phyloP scores from a whole-genome alignment of 2,113 vertebrate species.

The Propithecus coquereli region DNA sequence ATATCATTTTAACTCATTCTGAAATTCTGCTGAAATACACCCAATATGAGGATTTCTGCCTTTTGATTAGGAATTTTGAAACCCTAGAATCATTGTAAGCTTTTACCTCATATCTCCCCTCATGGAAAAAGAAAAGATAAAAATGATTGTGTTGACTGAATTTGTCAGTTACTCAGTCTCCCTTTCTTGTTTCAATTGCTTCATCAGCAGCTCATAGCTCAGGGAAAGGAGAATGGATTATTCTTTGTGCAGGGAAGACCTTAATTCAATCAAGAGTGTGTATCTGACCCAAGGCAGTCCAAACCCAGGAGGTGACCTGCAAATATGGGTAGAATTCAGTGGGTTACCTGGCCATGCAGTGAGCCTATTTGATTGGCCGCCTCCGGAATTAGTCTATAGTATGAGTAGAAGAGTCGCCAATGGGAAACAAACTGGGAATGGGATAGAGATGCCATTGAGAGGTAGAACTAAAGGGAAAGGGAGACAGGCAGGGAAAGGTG shows the following conservation, averaged over 20 bases:
- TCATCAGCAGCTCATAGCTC: not conserved
- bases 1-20: not conserved
- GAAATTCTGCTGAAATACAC: not conserved
- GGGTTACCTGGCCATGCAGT: not conserved
- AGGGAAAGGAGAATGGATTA: not conserved
- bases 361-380: not conserved
- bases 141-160: not conserved
- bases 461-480: not conserved
- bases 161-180: not conserved
- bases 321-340: not conserved
- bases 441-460: not conserved
- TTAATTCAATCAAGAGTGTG: not conserved
- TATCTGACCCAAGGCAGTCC: not conserved
- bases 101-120: not conserved
- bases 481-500: too few relatives aligned
- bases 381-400: not conserved
- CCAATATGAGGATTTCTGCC: not conserved
- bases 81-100: not conserved
- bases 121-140: constrained; percentile 7
- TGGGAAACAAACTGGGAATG: not conserved
- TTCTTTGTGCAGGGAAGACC: not conserved
- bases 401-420: not conserved
- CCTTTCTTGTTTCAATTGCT: not conserved
- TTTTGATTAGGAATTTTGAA: constrained; percentile 4
- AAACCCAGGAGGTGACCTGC: not conserved